Evolutionary conservation across 1,140 invertebrate genomes (phyloP).

Genomic region (Tribolium castaneum): DNA sequence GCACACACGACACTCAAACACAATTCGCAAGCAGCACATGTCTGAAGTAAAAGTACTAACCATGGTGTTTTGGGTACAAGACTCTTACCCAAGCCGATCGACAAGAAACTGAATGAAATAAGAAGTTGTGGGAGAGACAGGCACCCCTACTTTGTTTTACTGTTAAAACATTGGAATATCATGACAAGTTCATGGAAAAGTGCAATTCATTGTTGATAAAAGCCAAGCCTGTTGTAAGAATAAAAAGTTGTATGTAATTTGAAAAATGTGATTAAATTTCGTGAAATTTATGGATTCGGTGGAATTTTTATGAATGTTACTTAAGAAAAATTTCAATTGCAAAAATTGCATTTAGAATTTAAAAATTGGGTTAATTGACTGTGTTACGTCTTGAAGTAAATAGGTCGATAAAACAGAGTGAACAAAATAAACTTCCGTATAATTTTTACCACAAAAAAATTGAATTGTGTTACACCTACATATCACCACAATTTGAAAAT

Average conservation of each 20-base stretch:
- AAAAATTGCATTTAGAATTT: neutral
- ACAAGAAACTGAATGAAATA: constrained; percentile 26
- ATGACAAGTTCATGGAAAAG: constrained; percentile 17
- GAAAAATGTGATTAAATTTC: too few species aligned
- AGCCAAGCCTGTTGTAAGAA: neutral
- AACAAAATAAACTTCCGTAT: too few species aligned
- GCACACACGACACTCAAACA: neutral
- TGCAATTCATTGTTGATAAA: neutral
- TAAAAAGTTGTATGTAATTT: neutral
- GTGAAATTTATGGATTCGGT: too few species aligned
- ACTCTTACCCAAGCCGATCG: constrained; percentile 17
- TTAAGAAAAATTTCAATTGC: neutral
- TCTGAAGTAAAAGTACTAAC: constrained; percentile 22
- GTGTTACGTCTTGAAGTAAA: neutral
- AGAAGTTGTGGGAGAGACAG: neutral
- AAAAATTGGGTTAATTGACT: neutral
- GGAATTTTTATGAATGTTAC: neutral
- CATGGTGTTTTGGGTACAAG: neutral
- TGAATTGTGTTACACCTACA: too few species aligned
- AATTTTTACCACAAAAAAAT: too few species aligned
- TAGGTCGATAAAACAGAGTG: too few species aligned
- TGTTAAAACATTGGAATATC: neutral
- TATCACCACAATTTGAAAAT: too few species aligned
- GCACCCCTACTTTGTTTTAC: constrained; percentile 9
- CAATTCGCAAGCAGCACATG: neutral